Evolutionary conservation across 92 coral and sea anemone species (phyloP).

Genomic region (Palythoa heliodiscus): DNA sequence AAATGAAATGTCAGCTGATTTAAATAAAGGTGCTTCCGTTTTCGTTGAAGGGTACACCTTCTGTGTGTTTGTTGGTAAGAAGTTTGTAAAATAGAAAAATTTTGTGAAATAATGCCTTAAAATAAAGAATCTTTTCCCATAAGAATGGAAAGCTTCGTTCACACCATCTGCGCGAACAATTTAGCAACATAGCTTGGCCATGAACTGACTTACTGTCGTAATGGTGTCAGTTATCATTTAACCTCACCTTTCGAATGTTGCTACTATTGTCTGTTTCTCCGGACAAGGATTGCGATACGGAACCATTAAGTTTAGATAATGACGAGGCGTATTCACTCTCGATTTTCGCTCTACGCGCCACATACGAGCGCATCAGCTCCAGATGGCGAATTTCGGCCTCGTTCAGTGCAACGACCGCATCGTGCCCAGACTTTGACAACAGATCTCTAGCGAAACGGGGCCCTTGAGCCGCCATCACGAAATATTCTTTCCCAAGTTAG

Average conservation of each 20-base stretch:
- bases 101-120: too few relatives aligned
- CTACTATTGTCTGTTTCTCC: constrained; percentile 75
- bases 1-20: too few relatives aligned
- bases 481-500: not conserved
- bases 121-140: too few relatives aligned
- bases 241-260: constrained; percentile 76
- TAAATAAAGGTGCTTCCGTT: too few relatives aligned
- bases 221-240: not conserved
- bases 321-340: constrained; percentile 83
- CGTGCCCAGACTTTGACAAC: constrained; percentile 77
- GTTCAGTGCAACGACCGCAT: constrained; percentile 75
- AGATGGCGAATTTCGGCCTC: constrained; percentile 86
- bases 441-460: constrained; percentile 74
- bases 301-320: constrained; percentile 71
- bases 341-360: constrained; percentile 69
- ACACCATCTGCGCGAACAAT: too few relatives aligned
- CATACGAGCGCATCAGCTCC: constrained; percentile 81
- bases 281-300: constrained; percentile 58
- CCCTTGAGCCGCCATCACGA: constrained; percentile 22
- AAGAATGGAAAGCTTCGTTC: too few relatives aligned
- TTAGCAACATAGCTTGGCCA: too few relatives aligned
- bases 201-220: too few relatives aligned
- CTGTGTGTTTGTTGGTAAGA: too few relatives aligned
- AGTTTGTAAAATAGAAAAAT: too few relatives aligned
- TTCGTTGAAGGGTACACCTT: too few relatives aligned